Percentiles rank a stretch among this genome's conserved stretches.
phyloP scores from a whole-genome alignment of 2,113 vertebrate species.

The Bubo bubo region DNA sequence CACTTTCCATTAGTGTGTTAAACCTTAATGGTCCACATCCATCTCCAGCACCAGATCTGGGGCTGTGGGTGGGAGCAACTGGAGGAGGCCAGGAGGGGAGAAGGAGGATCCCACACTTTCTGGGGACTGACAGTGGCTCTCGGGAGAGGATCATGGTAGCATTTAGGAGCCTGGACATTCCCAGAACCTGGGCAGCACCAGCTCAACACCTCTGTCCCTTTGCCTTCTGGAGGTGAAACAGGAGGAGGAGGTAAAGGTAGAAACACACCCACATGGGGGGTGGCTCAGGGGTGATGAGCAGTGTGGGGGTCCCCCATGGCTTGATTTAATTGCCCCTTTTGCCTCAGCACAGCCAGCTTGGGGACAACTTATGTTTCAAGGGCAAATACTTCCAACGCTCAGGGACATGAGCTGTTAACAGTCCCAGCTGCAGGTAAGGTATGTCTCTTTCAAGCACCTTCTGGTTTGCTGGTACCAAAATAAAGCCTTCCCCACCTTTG shows the following conservation, averaged over 20 bases:
- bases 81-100: background rate
- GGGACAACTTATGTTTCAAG: background rate
- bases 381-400: background rate
- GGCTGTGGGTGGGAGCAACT: background rate
- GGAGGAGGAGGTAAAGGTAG: background rate
- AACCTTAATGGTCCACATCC: background rate
- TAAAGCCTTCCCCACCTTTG: background rate
- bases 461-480: background rate
- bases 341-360: background rate
- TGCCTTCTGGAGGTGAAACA: background rate
- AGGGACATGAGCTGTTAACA: background rate
- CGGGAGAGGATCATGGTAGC: rapidly evolving
- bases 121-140: background rate
- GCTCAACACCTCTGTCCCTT: background rate
- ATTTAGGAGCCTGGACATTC: background rate
- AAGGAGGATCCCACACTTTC: rapidly evolving
- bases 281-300: background rate
- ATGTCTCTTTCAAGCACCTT: background rate
- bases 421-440: background rate
- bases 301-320: rapidly evolving
- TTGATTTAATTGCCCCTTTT: background rate
- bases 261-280: rapidly evolving
- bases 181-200: background rate
- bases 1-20: background rate
- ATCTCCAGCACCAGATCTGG: rapidly evolving